Evolutionary conservation across 1,140 invertebrate genomes (phyloP).

Genomic region (Meloidogyne exigua): DNA sequence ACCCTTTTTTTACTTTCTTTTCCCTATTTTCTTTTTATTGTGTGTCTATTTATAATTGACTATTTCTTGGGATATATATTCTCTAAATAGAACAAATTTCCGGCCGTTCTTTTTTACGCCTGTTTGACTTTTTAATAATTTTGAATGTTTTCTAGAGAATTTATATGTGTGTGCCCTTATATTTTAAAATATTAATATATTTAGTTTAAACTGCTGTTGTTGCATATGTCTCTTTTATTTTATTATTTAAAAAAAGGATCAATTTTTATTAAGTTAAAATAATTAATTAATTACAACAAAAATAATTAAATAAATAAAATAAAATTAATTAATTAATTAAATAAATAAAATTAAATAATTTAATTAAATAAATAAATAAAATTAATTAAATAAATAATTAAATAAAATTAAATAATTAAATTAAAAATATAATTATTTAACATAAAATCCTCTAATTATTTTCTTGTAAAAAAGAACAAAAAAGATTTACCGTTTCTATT

Average conservation of each 20-base stretch:
- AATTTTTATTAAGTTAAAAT: background rate
- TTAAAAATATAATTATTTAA: too few species aligned
- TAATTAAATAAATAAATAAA: background rate
- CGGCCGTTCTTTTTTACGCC: slow-evolving; percentile 2
- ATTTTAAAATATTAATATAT: too few species aligned
- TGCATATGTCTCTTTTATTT: background rate
- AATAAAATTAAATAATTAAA: too few species aligned
- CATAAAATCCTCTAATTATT: too few species aligned
- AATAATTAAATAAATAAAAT: background rate
- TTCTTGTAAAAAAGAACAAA: background rate
- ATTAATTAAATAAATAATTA: background rate
- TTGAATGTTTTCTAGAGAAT: background rate
- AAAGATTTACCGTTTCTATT: background rate
- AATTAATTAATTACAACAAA: background rate
- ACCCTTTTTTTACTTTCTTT: background rate
- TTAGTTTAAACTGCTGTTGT: background rate
- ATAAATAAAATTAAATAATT: too few species aligned
- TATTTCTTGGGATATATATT: too few species aligned
- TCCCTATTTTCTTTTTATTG: background rate
- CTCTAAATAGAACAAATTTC: background rate
- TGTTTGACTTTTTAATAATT: background rate
- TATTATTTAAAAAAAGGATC: background rate
- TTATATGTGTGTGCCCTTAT: background rate
- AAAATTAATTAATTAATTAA: too few species aligned
- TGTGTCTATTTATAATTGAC: too few species aligned